Percentiles rank a stretch among this genome's conserved stretches.
phyloP scores from a whole-genome alignment of 2,113 vertebrate genomes.

The Nothoprocta perdicaria region DNA sequence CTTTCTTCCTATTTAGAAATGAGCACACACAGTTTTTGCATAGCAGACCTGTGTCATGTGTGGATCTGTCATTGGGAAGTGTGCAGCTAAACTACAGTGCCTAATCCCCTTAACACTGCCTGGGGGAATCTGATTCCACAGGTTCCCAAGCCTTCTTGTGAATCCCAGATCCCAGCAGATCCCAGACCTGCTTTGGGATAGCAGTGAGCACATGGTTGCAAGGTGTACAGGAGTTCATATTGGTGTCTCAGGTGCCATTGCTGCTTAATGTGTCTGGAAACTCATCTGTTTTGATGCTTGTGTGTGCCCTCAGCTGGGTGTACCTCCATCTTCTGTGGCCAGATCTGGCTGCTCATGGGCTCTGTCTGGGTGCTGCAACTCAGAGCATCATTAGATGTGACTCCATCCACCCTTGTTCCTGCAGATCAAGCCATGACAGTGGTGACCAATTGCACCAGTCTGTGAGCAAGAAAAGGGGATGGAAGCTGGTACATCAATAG shows the following conservation, averaged over 20 bases:
- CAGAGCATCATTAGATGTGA: not conserved
- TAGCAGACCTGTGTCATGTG: not conserved
- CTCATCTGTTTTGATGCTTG: not conserved
- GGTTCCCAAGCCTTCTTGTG: not conserved
- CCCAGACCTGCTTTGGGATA: not conserved
- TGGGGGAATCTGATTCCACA: not conserved
- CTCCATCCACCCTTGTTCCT: not conserved
- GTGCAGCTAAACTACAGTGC: not conserved
- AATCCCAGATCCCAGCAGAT: not conserved
- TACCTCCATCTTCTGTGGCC: not conserved
- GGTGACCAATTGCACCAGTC: not conserved
- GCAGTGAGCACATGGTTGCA: not conserved
- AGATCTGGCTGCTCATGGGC: not conserved
- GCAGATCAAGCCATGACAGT: not conserved
- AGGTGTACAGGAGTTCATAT: not conserved
- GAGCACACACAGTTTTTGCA: not conserved
- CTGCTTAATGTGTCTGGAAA: not conserved
- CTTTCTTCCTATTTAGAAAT: not conserved
- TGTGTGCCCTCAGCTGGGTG: not conserved
- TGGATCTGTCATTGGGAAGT: not conserved
- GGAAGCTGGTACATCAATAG: not conserved
- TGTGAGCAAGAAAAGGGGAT: fast-evolving
- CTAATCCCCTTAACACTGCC: not conserved
- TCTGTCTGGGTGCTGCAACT: not conserved
- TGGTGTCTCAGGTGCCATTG: not conserved